phyloP scores from a whole-genome alignment of 1,140 invertebrate species.

The Saccostrea cuccullata region DNA sequence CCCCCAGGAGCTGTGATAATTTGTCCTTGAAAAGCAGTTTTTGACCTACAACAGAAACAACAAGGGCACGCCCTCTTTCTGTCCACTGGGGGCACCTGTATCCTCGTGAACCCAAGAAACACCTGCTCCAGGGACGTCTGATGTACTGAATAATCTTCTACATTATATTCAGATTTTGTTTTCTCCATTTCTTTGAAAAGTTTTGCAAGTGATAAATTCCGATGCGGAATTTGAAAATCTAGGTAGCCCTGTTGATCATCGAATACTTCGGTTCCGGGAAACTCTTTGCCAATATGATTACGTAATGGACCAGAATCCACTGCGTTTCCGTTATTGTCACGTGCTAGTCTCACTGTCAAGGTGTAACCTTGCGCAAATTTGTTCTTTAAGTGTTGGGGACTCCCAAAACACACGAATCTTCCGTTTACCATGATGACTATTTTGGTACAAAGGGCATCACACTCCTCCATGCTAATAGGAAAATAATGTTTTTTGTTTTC shows the following conservation, averaged over 20 bases:
- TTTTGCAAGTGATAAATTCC: slow-evolving; percentile 81
- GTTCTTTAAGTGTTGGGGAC: slow-evolving; percentile 78
- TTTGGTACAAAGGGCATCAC: slow-evolving; percentile 80
- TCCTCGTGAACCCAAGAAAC: slow-evolving; percentile 78
- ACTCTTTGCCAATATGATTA: slow-evolving; percentile 54
- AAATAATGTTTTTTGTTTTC: not conserved
- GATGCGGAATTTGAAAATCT: slow-evolving; percentile 74
- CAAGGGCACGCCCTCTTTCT: slow-evolving; percentile 18
- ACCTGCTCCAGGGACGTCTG: slow-evolving; percentile 89
- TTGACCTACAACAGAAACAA: slow-evolving; percentile 4
- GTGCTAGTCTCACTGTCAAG: slow-evolving; percentile 69
- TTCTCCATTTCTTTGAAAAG: slow-evolving; percentile 83
- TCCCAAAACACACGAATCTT: slow-evolving; percentile 76
- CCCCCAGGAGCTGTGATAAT: not conserved
- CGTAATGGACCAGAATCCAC: slow-evolving; percentile 45
- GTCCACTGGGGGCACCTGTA: slow-evolving; percentile 75
- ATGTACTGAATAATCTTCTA: slow-evolving; percentile 87
- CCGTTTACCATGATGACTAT: slow-evolving; percentile 81
- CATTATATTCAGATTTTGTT: slow-evolving; percentile 80
- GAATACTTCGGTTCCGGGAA: slow-evolving; percentile 78
- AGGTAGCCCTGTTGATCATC: slow-evolving; percentile 86
- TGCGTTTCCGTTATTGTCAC: slow-evolving; percentile 32
- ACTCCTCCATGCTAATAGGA: slow-evolving; percentile 79
- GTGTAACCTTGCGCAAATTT: slow-evolving; percentile 77
- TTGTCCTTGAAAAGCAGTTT: not conserved